Base-by-base conservation (phyloP, 2,113 vertebrate species). In the Scortum barcoo region DNA sequence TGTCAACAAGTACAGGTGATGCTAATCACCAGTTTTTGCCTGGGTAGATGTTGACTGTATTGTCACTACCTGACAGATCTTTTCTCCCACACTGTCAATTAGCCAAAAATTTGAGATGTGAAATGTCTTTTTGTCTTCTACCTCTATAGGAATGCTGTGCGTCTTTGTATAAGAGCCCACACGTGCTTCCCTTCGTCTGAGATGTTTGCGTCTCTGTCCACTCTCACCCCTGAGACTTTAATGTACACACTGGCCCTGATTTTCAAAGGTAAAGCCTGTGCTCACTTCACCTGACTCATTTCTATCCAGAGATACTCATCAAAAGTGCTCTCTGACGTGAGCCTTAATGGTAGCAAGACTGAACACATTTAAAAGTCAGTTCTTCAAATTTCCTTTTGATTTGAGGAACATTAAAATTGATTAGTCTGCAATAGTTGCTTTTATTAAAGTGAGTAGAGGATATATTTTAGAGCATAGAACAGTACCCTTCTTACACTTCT, bases 1-100 rank as follows among this genome's bases (percentile, higher is more conserved):
- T 74, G 95, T 94, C 87, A 97, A 97, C 86, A 98, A 96, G 89
- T 99, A 99, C 95, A 97, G 94, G 98, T 98, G 91, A 84, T n/a
- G 48, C 26, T 57, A 69, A 86, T 77, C 48, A 74, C 54, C 20
- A 12, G 69, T 28, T 19, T 57, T 76, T 42, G 24, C 54, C 33
- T 56, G 7, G 50, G 19, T 63, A 24, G 48, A 83, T 65, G 40
- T 42, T 72, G 38, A 72, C 60, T 28, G 1, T n/a, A 42, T 36
- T 74, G 75, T 80, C 60, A 54, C 17, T 24, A 46, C 42, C 16
- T 69, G 3, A 10, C 14, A 7, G 58, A 22, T 40, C 33, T 12
- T 16, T 40, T 53, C 7, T 28, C 5, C 24, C 13, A 12, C 19
- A 28, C 57, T 85, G 71, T 78, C 54, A 82, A 60, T 70, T 50